Evolutionary conservation across 2,888 invertebrate species (phyloP).

Genomic region (Dinocampus coccinellae): DNA sequence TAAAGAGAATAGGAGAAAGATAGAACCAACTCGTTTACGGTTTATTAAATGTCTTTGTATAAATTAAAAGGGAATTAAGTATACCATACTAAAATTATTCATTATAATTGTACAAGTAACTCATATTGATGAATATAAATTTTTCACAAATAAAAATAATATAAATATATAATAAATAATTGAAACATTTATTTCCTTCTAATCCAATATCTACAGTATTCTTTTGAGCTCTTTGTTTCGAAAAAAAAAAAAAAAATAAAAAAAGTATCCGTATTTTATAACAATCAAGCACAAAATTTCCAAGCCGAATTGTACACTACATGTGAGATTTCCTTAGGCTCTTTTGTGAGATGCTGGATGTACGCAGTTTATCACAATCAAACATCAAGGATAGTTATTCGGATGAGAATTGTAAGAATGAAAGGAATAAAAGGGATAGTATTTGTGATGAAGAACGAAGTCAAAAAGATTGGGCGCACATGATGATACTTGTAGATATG

Average conservation of each 20-base stretch:
- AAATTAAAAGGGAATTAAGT: neutral
- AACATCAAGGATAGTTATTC: neutral
- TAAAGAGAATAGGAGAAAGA: neutral
- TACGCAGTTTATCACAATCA: neutral
- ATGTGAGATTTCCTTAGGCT: too few relatives aligned
- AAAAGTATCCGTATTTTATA: too few relatives aligned
- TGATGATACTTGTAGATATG: neutral
- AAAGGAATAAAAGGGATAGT: neutral
- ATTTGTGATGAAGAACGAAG: neutral
- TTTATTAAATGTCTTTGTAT: constrained; percentile 18
- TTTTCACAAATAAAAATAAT: too few relatives aligned
- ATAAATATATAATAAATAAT: too few relatives aligned
- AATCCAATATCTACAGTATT: too few relatives aligned
- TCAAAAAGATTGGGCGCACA: neutral
- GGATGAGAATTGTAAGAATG: neutral
- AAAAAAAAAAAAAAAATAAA: too few relatives aligned
- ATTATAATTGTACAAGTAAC: neutral
- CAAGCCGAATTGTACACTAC: too few relatives aligned
- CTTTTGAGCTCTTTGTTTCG: too few relatives aligned
- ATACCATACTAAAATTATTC: neutral
- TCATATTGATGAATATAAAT: neutral
- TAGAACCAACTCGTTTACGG: neutral
- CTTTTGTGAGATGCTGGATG: too few relatives aligned
- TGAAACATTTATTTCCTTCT: too few relatives aligned
- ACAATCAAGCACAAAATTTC: too few relatives aligned